Evolutionary conservation across 2,113 vertebrate genomes (phyloP), one percentile per base, ranked within the genome.

Genomic region (Cololabis saira): DNA sequence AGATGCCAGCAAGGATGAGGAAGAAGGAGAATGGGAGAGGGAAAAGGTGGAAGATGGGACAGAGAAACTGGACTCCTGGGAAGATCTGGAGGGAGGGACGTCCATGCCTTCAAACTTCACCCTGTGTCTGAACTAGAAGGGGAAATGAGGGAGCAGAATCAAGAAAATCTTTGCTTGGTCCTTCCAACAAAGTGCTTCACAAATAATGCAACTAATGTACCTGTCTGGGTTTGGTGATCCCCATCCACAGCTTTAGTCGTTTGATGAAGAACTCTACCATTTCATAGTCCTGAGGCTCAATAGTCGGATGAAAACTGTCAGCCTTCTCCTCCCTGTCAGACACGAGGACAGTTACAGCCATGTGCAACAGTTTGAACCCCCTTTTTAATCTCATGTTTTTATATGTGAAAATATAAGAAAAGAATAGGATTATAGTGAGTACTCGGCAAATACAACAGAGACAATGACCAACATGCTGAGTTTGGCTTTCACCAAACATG

Each of bases 181-280:
- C n/a, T n/a, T n/a, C n/a, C 12, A 21, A 47, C 3, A 12, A 1
- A 40, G 19, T 1, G 19, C 4, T 33, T 27, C 17, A 49, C 15
- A 37, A 16, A 22, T 17, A 16, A 50, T 16, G 15, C 24, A 27
- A 10, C 11, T 9, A 18, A 5, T 18, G 16, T 85, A 94, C 94
- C 90, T 94, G 88, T 83, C 94, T 94, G 18, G 89, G 65, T 70
- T 94, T 95, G 71, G 85, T 92, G n/a, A 95, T 85, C 43, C 94
- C 94, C 79, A 94, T 89, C 94, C 92, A 93, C 18, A 94, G 79
- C 47, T 92, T 94, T 16, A 95, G 90, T 47, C 93, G 92, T 74
- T 94, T 95, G 47, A 95, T 92, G 47, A 94, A 91, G 75, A 95
- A 94, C 74, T 93, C 92, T 22, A 93, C 90, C 94, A 95, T 94